A percentile compares a stretch with the other conserved stretches of the same genome.
These are phyloP conservation scores for Spinus pinus DNA, from an alignment of 2,797 vertebrate species.

Conservation along the genomic window DNA sequence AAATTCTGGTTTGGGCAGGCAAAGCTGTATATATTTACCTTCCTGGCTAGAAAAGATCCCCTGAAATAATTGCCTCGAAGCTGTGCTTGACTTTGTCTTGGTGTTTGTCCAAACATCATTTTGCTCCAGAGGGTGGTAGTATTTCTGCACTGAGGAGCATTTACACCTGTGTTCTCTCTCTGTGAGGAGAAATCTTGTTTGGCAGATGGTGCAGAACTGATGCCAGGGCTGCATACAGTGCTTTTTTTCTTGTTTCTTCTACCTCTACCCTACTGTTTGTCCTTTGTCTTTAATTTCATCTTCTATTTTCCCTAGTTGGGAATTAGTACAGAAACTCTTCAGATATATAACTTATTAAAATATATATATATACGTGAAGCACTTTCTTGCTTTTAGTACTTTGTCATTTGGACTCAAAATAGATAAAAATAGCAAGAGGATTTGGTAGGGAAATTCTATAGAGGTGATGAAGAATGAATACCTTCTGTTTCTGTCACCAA, in stretches of 20 bases:
- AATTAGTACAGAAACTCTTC: background rate
- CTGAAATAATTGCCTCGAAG: background rate
- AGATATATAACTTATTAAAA: background rate
- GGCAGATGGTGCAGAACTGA: background rate
- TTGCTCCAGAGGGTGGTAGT: background rate
- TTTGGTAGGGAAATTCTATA: background rate
- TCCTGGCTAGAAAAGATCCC: background rate
- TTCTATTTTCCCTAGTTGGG: background rate
- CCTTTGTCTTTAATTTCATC: background rate
- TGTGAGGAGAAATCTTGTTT: background rate
- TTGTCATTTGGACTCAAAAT: background rate
- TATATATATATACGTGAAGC: background rate
- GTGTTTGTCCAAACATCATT: background rate
- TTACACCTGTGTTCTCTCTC: background rate
- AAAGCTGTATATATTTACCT: background rate
- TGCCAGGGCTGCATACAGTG: background rate
- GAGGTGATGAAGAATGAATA: background rate
- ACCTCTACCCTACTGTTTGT: background rate
- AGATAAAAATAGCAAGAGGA: background rate
- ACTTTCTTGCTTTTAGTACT: background rate
- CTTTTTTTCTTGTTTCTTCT: background rate
- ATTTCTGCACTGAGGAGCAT: background rate
- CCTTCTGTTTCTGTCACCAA: background rate
- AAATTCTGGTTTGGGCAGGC: background rate
- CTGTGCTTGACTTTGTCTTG: background rate